Base-by-base conservation (phyloP, 2,888 invertebrate species). In the Phytoseiulus persimilis region DNA sequence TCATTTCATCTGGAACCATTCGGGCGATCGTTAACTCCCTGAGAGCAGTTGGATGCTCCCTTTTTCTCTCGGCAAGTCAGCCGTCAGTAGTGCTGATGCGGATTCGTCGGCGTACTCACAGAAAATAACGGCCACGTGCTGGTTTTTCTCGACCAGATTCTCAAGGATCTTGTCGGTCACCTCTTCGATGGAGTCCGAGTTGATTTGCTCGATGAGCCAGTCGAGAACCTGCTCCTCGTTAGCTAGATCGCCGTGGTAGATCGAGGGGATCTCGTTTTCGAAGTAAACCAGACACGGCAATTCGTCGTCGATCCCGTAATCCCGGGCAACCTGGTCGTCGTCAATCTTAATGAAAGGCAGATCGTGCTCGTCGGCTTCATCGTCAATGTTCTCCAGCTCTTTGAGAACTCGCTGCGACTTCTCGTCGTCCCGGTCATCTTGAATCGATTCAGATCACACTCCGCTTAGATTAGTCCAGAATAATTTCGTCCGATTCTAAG, bases 301-400 rank as follows among this genome's bases (percentile, higher is more conserved):
- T 33, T 91, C 91, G 93, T 96, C 96, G 92, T 96, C 96, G 92
- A 97, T 96, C 91, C 97, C 97, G 92, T 97, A 97, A 93, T 96
- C 96, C 92, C 95, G 95, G 90, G 97, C 96, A 93, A 97, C 96
- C 65, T 87, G 90, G 28, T 90, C 90, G 93, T 97, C 97, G 90
- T 96, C 95, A 95, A 97, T 97, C 93, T 97, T 97, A 0, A 97
- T 97, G 92, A 97, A 97, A 0, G 96, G 96, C 91, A 97, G 97
- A 92, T 97, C 97, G 92, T 97, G 94, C 93, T 96, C 96, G 92
- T 97, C 97, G 0, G 97, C 97, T 93, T 98, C 98, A 91, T 96
- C 96, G 92, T 98, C 98, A 91, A 98, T 98, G 91, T 96, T 96
- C 92, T 98, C 98, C 90, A 98, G 93, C 92, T 96, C 96, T 91